Evolutionary conservation across 2,113 vertebrate genomes (phyloP).

Genomic region (Numida meleagris): DNA sequence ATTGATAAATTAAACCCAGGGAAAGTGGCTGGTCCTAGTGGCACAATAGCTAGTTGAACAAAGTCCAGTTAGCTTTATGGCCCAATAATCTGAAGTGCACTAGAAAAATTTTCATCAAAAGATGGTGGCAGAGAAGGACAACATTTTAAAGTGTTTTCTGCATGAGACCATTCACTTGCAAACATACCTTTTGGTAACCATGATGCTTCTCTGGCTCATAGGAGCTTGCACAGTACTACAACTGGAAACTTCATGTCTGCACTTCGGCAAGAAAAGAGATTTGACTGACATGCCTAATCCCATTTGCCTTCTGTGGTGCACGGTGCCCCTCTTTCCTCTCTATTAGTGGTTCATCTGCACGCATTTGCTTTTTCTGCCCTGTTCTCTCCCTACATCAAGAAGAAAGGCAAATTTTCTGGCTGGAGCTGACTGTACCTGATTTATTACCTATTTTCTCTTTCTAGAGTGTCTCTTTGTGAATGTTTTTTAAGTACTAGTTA

Average conservation of each 20-base stretch:
- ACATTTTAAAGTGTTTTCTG: not conserved
- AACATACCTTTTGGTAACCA: not conserved
- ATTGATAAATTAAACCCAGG: not conserved
- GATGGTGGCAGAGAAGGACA: not conserved
- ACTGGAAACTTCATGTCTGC: not conserved
- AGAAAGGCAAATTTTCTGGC: not conserved
- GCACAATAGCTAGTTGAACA: not conserved
- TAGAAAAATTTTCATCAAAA: slow-evolving; percentile 1
- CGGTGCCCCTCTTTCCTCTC: not conserved
- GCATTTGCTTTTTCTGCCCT: not conserved
- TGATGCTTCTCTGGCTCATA: not conserved
- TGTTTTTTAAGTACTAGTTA: not conserved
- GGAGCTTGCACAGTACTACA: not conserved
- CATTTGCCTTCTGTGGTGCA: not conserved
- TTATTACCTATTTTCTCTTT: not conserved
- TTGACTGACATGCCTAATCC: not conserved
- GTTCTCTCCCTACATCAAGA: not conserved
- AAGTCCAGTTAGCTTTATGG: not conserved
- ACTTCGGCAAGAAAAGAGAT: not conserved
- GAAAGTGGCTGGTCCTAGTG: slow-evolving; percentile 2
- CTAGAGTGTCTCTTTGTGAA: not conserved
- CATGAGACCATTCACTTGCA: not conserved
- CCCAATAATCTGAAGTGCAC: not conserved
- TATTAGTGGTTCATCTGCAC: not conserved
- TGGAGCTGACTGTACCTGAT: not conserved